Evolutionary conservation across 2,888 invertebrate genomes (phyloP), one percentile per base, ranked within the genome.

Genomic region (Drosophila macrospina): DNA sequence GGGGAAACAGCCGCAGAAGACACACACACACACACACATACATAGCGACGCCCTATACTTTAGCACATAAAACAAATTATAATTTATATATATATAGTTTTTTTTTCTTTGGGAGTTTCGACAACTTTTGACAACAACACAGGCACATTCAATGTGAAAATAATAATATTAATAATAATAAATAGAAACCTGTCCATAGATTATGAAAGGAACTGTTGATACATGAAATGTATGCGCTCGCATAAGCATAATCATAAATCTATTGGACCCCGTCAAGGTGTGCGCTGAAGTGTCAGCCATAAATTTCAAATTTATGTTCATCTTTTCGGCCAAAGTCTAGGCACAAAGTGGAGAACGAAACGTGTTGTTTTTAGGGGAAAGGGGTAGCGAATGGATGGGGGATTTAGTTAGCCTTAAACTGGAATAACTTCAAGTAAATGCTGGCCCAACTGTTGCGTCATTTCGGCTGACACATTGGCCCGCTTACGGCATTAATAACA

Each of bases 131-230:
- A 60, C 66, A 55, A 60, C 61, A 61, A 64, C 32, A 37, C 34
- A 36, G 44, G 41, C 67, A 63, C 72, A 61, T 68, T 42, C 63
- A 50, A 68, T 34, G 55, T 56, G 39, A 66, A 57, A 39, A 47
- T 60, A 59, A 30, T 67, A 51, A 39, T 57, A 68, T 48, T 60
- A 59, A 68, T 74, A 78, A 63, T 63, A 65, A 55, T 76, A 80
- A 79, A 63, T 69, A 60, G 44, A 66, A 64, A 76, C 66, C 69
- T 72, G 82, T 72, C 79, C 82, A 71, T 74, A 68, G 88, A 75
- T 72, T 81, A 70, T 75, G 85, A 87, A 82, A 79, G 71, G 88
- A 88, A 71, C 84, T 83, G 88, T 83, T 84, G 83, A 84, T 80
- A 77, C 79, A 76, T 71, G 59, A 82, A 86, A 74, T 62, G 68